Base-by-base conservation (phyloP, 1,140 invertebrate species). In the Magallana angulata region DNA sequence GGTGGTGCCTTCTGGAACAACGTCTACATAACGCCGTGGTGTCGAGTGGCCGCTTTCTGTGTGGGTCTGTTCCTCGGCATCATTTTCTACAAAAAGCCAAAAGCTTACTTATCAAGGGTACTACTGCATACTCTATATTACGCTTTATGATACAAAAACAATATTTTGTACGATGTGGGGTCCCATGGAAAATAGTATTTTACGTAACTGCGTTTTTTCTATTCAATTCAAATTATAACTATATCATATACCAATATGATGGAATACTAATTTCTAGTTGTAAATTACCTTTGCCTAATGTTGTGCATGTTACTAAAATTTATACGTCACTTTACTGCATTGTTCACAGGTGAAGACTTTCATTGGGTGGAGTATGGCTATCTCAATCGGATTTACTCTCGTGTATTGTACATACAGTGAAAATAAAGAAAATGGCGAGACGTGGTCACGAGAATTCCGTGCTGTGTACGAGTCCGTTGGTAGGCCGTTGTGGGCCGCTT, bases 1-100 rank as follows among this genome's bases (percentile, higher is more conserved):
- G 89, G 82, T 12, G 91, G 91, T 0, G 84, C 24, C 1, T 92
- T 90, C 87, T 94, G 91, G 91, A 88, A 93, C 11, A 97, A 98
- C 90, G 97, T 99, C 91, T 99, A 98, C 90, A 98, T 98, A 1
- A 95, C 95, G 71, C 96, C 96, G 7, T 96, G 96, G 92, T 95
- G 94, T 89, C 92, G 96, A 71, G 94, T 96, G 56, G 94, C 94
- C 7, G 95, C 96, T 12, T 96, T 95, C 89, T 92, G 96, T 82
- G 91, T 96, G 84, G 96, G 96, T 1, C 93, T 96, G 64, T 68
- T 95, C 14, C 90, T 95, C 6, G 96, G 95, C 24, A 95, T 95
- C 76, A 59, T 94, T 36, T 85, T 96, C 12, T 93, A 92, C 87
- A 92, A 91, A 83, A 82, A 90, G 60, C 81, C 71, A 64, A 90